Percentiles rank a stretch among this genome's conserved stretches.
Evolutionary conservation across 2,113 vertebrate genomes (phyloP).

Genomic region (Neogobius melanostomus): DNA sequence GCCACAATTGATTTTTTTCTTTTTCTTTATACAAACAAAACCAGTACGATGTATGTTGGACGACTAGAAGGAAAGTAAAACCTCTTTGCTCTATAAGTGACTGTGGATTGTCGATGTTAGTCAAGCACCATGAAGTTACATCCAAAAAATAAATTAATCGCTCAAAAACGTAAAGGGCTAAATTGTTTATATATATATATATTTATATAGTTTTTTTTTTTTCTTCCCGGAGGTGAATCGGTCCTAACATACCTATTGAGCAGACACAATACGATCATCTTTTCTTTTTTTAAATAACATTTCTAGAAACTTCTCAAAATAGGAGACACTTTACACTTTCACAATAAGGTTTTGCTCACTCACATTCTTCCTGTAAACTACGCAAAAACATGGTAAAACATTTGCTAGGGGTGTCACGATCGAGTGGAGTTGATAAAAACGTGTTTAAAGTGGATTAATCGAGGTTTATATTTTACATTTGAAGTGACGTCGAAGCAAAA

Average conservation of each 20-base stretch:
- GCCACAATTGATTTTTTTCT: conserved; percentile 60
- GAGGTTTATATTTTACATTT: no score
- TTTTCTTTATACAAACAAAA: conserved; percentile 48
- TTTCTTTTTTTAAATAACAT: conserved; percentile 64
- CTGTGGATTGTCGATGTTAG: conserved; percentile 75
- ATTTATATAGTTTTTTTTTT: no score
- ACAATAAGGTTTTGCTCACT: conserved; percentile 63
- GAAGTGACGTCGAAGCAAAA: no score
- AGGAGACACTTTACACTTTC: conserved; percentile 71
- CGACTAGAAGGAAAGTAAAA: conserved; percentile 25
- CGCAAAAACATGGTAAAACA: conserved; percentile 52
- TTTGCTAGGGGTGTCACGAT: background rate
- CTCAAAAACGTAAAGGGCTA: conserved; percentile 37
- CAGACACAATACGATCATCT: conserved; percentile 57
- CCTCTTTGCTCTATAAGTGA: conserved; percentile 26
- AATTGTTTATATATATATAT: conserved; percentile 30
- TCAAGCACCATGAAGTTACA: conserved; percentile 76
- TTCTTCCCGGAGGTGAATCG: background rate
- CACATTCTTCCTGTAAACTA: conserved; percentile 72
- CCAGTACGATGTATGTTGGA: conserved; percentile 55
- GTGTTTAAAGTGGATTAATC: no score
- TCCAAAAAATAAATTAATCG: conserved; percentile 39
- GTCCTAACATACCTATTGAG: conserved; percentile 56
- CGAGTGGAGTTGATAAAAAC: no score
- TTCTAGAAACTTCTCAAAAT: conserved; percentile 67